phyloP scores from a whole-genome alignment of 1,140 invertebrate species.

The Globodera ellingtonae region DNA sequence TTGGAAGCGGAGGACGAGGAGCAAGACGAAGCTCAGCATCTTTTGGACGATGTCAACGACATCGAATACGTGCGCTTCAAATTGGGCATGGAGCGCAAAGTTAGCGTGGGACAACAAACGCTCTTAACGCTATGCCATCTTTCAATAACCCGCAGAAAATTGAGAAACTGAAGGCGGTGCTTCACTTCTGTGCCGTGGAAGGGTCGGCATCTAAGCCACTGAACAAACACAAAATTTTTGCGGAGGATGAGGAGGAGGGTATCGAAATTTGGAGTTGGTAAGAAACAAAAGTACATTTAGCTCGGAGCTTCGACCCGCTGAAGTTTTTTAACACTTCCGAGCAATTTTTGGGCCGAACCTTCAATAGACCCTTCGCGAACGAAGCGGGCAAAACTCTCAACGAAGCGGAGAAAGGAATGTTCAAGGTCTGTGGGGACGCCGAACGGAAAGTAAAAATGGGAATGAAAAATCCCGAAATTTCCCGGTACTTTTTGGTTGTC shows the following conservation, averaged over 20 bases:
- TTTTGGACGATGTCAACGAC: conserved; percentile 87
- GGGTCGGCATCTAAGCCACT: conserved; percentile 72
- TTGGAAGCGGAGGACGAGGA: conserved; percentile 71
- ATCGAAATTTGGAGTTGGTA: neutral
- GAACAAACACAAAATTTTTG: conserved; percentile 82
- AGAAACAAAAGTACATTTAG: conserved; percentile 36
- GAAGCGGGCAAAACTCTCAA: neutral
- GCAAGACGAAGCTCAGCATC: conserved; percentile 78
- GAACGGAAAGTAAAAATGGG: no score
- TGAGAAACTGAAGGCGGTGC: conserved; percentile 77
- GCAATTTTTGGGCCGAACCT: conserved; percentile 72
- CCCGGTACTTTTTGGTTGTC: no score
- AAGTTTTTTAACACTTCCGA: conserved; percentile 78
- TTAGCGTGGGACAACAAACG: conserved; percentile 41
- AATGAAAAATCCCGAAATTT: no score
- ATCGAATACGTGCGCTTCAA: conserved; percentile 85
- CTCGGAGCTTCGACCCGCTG: conserved; percentile 74
- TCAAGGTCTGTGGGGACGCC: neutral
- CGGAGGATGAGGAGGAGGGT: conserved; percentile 74
- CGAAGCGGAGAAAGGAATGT: neutral
- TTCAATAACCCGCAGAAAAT: conserved; percentile 72
- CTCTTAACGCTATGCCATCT: no score
- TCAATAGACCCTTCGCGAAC: conserved; percentile 73
- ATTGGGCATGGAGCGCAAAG: conserved; percentile 79
- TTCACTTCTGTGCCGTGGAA: conserved; percentile 70